A percentile compares a stretch with the other conserved stretches of the same genome.
Conservation (phyloP, 2,113 vertebrate genomes). For the sheep (Ovis aries) region ARS-UI_Ramb_v3.0 NC_056058.1:81530001-81530500, state of each 20-base stretch:
- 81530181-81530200: fast-evolving
- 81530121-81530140: neutral
- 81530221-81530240: neutral
- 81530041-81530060: neutral
- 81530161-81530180: neutral
- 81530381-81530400: neutral
- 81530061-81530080: neutral
- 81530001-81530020: neutral
- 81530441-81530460: neutral
- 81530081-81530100: neutral
- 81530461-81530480: neutral
- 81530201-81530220: neutral
- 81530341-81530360: neutral
- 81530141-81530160: neutral
- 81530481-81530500: neutral
- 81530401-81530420: neutral
- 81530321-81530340: neutral
- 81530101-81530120: neutral
- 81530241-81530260: neutral
- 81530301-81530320: neutral
- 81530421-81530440: neutral
- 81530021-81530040: neutral
- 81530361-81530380: neutral
- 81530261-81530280: neutral
- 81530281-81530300: neutral